Percentiles rank a stretch among this genome's conserved stretches.
Evolutionary conservation across 1,140 invertebrate genomes (phyloP).

Genomic region (Stenopsyche tienmushanensis): DNA sequence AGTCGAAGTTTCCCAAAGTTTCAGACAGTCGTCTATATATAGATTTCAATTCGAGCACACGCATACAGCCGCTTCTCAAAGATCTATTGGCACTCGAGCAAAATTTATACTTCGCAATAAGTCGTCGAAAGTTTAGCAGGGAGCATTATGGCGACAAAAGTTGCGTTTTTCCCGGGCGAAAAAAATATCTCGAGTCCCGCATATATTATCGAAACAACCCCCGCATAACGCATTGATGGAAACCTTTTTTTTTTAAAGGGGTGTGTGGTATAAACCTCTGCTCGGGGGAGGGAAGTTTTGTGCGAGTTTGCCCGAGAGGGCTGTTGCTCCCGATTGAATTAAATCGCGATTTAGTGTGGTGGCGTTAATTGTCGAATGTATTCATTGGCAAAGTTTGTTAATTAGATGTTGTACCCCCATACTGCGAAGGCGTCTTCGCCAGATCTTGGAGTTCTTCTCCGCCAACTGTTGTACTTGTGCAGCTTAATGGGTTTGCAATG

Average conservation of each 20-base stretch:
- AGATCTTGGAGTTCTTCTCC: neutral
- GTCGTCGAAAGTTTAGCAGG: no score
- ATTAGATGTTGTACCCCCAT: slow-evolving; percentile 34
- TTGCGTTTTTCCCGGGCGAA: slow-evolving; percentile 6
- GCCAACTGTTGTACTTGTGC: neutral
- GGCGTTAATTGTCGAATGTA: slow-evolving; percentile 39
- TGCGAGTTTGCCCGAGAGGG: slow-evolving; percentile 3
- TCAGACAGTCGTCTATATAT: no score
- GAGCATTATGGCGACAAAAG: slow-evolving; percentile 24
- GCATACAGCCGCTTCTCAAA: no score
- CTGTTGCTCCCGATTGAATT: slow-evolving; percentile 34
- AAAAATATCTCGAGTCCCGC: slow-evolving; percentile 17
- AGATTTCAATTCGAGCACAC: no score
- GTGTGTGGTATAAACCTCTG: neutral
- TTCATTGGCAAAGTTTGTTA: slow-evolving; percentile 40
- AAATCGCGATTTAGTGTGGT: slow-evolving; percentile 39
- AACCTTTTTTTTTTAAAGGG: slow-evolving; percentile 13
- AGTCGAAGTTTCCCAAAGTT: no score
- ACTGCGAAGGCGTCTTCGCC: neutral
- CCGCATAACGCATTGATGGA: slow-evolving; percentile 30
- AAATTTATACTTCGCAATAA: no score
- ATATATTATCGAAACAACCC: slow-evolving; percentile 27
- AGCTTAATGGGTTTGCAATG: neutral
- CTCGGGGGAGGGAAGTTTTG: neutral
- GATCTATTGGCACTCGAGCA: no score